phyloP scores from a whole-genome alignment of 2,888 invertebrate species.

The Diaphora mendica region DNA sequence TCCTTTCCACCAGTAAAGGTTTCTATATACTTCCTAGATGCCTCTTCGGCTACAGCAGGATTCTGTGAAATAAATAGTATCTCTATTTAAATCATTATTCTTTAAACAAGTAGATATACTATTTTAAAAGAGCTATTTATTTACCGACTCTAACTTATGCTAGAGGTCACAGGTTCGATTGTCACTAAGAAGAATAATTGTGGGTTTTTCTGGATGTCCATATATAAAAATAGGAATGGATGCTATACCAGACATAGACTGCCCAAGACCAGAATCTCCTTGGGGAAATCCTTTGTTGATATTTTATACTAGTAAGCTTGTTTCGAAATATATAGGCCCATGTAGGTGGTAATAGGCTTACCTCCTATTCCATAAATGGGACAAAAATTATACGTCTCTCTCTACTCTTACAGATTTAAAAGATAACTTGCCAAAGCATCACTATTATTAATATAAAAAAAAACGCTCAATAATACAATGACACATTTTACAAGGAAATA shows the following conservation, averaged over 20 bases:
- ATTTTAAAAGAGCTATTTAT: neutral
- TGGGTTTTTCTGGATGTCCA: too few relatives aligned
- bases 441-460: neutral
- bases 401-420: neutral
- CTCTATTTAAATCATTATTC: neutral
- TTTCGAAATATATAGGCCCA: too few relatives aligned
- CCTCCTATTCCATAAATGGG: neutral
- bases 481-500: conserved; percentile 3
- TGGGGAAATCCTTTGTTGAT: too few relatives aligned
- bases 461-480: neutral
- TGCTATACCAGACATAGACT: too few relatives aligned
- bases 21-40: conserved; percentile 83
- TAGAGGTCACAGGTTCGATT: too few relatives aligned
- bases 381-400: neutral
- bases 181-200: too few relatives aligned
- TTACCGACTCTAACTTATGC: too few relatives aligned
- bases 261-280: too few relatives aligned
- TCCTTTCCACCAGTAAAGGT: conserved; percentile 82
- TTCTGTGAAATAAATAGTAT: conserved; percentile 59
- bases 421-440: neutral
- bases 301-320: too few relatives aligned
- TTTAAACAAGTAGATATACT: neutral
- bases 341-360: too few relatives aligned
- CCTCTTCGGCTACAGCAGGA: conserved; percentile 87
- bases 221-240: too few relatives aligned